These are phyloP conservation scores for Halictus rubicundus DNA, from an alignment of 1,140 invertebrate species.

Conservation along the genomic window DNA sequence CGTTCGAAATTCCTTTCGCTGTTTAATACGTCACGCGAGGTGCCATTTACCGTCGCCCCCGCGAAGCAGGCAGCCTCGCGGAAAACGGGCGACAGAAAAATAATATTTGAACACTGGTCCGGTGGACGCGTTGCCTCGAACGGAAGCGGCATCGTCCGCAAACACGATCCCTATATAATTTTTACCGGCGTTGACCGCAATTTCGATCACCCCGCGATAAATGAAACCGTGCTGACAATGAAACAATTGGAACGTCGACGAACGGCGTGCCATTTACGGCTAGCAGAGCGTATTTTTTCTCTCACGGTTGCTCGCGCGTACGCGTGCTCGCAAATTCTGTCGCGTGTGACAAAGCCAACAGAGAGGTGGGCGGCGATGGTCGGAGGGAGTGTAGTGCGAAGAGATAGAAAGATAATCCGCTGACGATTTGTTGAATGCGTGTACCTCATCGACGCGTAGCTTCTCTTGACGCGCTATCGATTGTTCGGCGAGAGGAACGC, in stretches of 20 bases:
- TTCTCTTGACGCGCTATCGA: too few relatives aligned
- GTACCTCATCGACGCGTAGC: too few relatives aligned
- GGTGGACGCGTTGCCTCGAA: too few relatives aligned
- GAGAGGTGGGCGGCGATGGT: too few relatives aligned
- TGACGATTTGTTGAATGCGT: constrained; percentile 5
- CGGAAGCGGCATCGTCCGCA: too few relatives aligned
- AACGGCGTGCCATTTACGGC: constrained; percentile 7
- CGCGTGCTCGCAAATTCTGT: background rate
- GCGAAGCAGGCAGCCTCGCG: too few relatives aligned
- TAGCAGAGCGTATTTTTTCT: constrained; percentile 11
- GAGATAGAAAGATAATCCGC: background rate
- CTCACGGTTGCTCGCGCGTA: background rate
- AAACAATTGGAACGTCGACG: constrained; percentile 28
- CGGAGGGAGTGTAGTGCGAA: background rate
- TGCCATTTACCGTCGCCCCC: too few relatives aligned
- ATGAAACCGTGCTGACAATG: constrained; percentile 6
- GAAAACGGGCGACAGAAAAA: too few relatives aligned
- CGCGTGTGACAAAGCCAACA: background rate
- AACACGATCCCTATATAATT: constrained; percentile 7
- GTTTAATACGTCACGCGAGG: too few relatives aligned
- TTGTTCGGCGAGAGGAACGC: too few relatives aligned
- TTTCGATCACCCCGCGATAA: constrained; percentile 21
- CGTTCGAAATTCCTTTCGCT: too few relatives aligned
- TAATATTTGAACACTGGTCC: too few relatives aligned
- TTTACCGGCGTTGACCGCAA: constrained; percentile 1